Conservation (phyloP, 2,113 vertebrate species). For the Euleptes europaea region DNA sequence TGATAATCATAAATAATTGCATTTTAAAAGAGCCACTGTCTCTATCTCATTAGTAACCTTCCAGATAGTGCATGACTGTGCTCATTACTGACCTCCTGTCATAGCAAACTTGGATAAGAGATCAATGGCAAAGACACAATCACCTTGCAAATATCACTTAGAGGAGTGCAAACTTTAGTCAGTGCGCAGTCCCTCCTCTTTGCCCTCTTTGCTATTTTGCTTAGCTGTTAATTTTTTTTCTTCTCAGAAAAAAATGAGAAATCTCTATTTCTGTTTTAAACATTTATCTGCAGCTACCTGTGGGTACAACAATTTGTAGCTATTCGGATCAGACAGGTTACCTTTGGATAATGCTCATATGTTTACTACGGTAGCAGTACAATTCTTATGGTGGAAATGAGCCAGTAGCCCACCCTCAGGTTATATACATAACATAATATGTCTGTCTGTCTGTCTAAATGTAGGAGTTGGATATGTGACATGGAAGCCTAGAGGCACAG, state of each 20-base stretch:
- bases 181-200: background rate
- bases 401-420: too few species aligned
- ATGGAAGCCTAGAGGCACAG: too few species aligned
- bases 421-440: too few species aligned
- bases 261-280: background rate
- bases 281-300: background rate
- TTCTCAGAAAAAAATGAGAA: background rate
- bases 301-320: background rate
- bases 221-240: background rate
- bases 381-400: too few species aligned
- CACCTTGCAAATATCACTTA: conserved; percentile 37
- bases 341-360: too few species aligned
- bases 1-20: conserved; percentile 35
- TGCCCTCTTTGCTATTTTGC: conserved; percentile 4
- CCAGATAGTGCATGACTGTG: conserved; percentile 41
- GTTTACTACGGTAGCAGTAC: too few species aligned
- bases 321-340: too few species aligned
- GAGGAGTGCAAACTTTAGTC: background rate
- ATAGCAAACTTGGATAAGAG: conserved; percentile 44
- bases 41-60: conserved; percentile 50
- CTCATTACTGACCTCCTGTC: conserved; percentile 23
- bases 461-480: too few species aligned
- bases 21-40: conserved; percentile 28
- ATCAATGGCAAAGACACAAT: conserved; percentile 49
- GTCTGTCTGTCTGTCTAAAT: too few species aligned